Conservation (phyloP, 2,113 vertebrate species). For the Stomatorhinus ivindoensis region DNA sequence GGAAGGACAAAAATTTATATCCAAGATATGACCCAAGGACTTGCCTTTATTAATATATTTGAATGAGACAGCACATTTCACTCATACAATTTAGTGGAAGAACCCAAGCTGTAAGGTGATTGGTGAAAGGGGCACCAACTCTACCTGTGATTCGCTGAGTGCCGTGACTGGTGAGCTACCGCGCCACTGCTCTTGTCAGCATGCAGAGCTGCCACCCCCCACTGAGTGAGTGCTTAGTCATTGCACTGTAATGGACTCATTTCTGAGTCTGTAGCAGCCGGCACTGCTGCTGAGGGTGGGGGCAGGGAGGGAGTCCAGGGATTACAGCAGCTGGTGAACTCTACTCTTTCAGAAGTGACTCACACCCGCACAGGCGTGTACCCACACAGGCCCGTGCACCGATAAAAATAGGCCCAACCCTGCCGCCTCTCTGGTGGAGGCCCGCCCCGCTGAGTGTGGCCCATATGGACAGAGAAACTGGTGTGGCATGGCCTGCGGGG, state of each 20-base stretch:
- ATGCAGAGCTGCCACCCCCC: background rate
- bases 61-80: background rate
- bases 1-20: background rate
- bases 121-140: background rate
- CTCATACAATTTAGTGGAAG: background rate
- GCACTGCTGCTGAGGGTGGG: background rate
- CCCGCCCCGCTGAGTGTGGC: background rate
- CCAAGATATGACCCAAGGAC: background rate
- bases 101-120: background rate
- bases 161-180: background rate
- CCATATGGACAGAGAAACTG: background rate
- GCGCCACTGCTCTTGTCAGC: background rate
- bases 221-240: constrained; percentile 5
- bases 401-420: constrained; percentile 8
- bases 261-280: background rate
- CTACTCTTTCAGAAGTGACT: background rate
- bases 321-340: constrained; percentile 14
- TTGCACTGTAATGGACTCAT: background rate
- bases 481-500: background rate
- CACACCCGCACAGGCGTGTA: background rate
- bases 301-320: background rate
- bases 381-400: background rate
- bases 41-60: background rate
- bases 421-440: background rate
- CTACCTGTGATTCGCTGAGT: background rate